Percentiles rank a stretch among this genome's conserved stretches.
These are phyloP conservation scores for Oceanodroma leucorhoa DNA, from an alignment of 2,797 vertebrate species.

Conservation along the genomic window DNA sequence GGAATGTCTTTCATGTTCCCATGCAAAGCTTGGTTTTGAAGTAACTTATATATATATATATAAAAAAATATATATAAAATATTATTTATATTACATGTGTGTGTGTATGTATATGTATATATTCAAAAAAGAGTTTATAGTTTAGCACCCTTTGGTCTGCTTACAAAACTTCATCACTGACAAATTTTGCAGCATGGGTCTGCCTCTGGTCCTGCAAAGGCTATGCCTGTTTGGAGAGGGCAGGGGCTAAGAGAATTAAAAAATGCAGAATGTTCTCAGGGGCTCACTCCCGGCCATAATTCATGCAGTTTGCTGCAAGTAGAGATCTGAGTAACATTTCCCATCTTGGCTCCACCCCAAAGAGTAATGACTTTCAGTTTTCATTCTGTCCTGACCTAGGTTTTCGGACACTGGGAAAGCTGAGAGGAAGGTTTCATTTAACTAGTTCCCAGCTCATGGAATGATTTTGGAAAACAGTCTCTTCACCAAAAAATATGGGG, in stretches of 20 bases:
- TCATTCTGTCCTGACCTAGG: not conserved
- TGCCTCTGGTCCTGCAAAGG: not conserved
- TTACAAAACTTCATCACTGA: not conserved
- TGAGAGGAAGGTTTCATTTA: not conserved
- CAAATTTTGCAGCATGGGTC: not conserved
- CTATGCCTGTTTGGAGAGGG: not conserved
- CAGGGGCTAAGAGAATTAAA: not conserved
- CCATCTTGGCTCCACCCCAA: slow-evolving; percentile 14
- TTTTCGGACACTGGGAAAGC: not conserved
- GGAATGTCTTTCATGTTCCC: not conserved
- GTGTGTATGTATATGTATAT: not conserved
- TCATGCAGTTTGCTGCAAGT: not conserved
- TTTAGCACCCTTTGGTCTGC: not conserved
- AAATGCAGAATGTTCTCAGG: not conserved
- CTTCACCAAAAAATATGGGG: fast-evolving
- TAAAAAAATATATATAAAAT: not conserved
- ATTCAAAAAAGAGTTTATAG: not conserved
- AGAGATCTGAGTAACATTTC: not conserved
- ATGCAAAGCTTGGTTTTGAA: not conserved
- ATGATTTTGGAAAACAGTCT: not conserved
- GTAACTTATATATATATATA: not conserved
- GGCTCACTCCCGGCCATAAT: not conserved
- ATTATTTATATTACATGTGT: not conserved
- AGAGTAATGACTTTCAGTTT: slow-evolving; percentile 37
- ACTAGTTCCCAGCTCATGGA: not conserved